Percentiles rank a stretch among this genome's conserved stretches.
phyloP scores from a whole-genome alignment of 1,140 invertebrate species.

The Argopecten irradians region DNA sequence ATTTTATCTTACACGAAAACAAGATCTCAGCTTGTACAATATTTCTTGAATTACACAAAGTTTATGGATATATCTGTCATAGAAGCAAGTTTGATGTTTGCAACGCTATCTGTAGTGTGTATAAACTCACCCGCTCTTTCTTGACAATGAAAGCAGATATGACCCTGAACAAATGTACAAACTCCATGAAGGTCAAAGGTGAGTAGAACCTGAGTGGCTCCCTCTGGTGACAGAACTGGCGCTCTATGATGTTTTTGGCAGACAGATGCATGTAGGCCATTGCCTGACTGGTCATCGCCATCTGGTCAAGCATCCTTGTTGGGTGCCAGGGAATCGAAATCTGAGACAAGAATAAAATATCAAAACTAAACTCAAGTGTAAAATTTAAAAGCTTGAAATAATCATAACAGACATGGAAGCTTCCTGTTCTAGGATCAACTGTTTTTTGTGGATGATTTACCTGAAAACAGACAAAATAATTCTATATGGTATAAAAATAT shows the following conservation, averaged over 20 bases:
- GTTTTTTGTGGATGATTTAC: no score
- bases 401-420: background rate
- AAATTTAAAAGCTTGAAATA: background rate
- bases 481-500: background rate
- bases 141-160: constrained; percentile 70
- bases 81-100: no score
- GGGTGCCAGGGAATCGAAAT: constrained; percentile 69
- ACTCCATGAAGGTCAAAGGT: constrained; percentile 74
- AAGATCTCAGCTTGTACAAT: no score
- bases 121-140: constrained; percentile 66
- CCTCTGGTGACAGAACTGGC: constrained; percentile 71
- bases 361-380: background rate
- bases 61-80: no score
- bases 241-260: constrained; percentile 63
- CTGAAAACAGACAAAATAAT: no score
- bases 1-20: no score
- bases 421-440: background rate
- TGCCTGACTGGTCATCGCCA: constrained; percentile 63
- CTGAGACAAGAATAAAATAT: constrained; percentile 45
- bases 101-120: no score
- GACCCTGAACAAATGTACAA: constrained; percentile 71
- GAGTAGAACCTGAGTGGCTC: constrained; percentile 70
- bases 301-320: constrained; percentile 60
- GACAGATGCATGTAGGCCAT: constrained; percentile 75
- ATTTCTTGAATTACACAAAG: no score